phyloP scores from a whole-genome alignment of 2,113 vertebrate genomes.

The Accipiter virgatus region DNA sequence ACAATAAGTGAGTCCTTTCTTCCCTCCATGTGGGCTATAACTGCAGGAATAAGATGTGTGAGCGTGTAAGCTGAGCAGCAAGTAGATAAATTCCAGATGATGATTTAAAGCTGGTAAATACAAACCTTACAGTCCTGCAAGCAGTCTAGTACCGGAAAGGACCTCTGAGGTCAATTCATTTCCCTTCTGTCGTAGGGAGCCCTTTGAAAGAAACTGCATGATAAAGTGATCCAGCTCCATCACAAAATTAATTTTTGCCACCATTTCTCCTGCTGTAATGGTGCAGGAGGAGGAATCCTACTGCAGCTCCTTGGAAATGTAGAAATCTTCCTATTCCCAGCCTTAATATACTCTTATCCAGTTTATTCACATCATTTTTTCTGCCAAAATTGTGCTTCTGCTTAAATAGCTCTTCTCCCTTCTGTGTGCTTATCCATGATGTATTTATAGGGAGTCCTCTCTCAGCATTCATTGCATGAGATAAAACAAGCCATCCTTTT shows the following conservation, averaged over 20 bases:
- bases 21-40: background rate
- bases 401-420: slow-evolving; percentile 36
- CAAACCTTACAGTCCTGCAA: background rate
- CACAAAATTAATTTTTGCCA: background rate
- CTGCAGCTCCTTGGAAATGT: slow-evolving; percentile 15
- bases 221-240: background rate
- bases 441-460: slow-evolving; percentile 57
- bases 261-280: background rate
- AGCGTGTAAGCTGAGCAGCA: background rate
- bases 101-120: slow-evolving; percentile 5
- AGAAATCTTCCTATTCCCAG: slow-evolving; percentile 19
- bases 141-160: background rate
- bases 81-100: background rate
- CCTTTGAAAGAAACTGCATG: background rate
- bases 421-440: slow-evolving; percentile 26
- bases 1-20: background rate
- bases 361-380: slow-evolving; percentile 29
- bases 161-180: slow-evolving; percentile 40
- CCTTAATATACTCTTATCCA: background rate
- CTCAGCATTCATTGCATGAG: slow-evolving; percentile 37
- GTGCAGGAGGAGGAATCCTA: slow-evolving; percentile 6
- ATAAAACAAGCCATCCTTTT: slow-evolving; percentile 38
- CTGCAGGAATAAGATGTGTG: background rate
- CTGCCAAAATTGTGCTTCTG: slow-evolving; percentile 37
- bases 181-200: background rate